phyloP scores from a whole-genome alignment of 92 coral and sea anemone species.

The Scolanthus callimorphus region DNA sequence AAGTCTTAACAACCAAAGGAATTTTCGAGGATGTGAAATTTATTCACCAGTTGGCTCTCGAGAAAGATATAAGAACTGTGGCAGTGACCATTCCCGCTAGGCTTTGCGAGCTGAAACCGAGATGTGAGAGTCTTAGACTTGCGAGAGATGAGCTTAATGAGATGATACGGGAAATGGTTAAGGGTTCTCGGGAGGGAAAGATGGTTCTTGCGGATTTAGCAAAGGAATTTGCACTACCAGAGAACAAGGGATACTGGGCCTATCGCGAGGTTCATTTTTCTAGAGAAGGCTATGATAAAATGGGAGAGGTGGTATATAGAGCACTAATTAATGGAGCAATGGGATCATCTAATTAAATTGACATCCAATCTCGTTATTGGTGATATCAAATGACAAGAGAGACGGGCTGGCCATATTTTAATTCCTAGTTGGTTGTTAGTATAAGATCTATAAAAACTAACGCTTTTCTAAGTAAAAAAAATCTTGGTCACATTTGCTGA shows the following conservation, averaged over 20 bases:
- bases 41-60: conserved; percentile 39
- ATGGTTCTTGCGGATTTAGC: conserved; percentile 64
- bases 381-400: too few species aligned
- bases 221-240: conserved; percentile 26
- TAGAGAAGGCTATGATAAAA: conserved; percentile 59
- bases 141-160: conserved; percentile 41
- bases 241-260: conserved; percentile 38
- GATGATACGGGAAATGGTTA: conserved; percentile 35
- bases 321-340: conserved; percentile 6
- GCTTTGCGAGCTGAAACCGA: conserved; percentile 40
- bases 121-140: conserved; percentile 13
- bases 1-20: not conserved
- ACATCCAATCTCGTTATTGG: too few species aligned
- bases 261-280: conserved; percentile 53
- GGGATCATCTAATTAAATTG: not conserved
- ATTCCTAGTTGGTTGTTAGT: too few species aligned
- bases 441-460: too few species aligned
- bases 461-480: too few species aligned
- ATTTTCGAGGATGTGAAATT: conserved; percentile 38
- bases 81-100: conserved; percentile 70
- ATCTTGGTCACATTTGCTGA: too few species aligned
- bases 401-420: too few species aligned
- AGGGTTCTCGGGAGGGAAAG: conserved; percentile 26
- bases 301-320: conserved; percentile 61
- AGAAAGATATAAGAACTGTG: conserved; percentile 37